Evolutionary conservation across 2,113 vertebrate genomes (phyloP), one percentile per base, ranked within the genome.

Genomic region (Propithecus coquereli): DNA sequence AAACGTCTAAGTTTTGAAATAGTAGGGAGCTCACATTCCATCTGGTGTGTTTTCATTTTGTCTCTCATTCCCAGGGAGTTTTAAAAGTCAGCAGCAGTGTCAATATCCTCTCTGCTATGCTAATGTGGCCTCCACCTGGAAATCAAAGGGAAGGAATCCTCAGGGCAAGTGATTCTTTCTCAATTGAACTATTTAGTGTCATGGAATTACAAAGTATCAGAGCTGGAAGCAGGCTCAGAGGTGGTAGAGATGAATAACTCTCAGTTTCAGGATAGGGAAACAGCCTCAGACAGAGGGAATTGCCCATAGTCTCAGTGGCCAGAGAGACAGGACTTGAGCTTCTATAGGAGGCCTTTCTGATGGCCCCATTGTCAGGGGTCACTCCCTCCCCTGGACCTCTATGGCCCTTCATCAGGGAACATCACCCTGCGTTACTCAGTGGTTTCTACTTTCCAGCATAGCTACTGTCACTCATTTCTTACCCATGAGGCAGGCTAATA

Each of bases 1-100:
- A 92, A 98, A 97, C 95, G 88, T 61, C 61, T 96, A 30, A 86
- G 87, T 97, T 97, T 86, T 79, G 94, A 98, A 98, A 98, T 97
- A 57, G 93, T 94, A 87, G 76, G 92, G 82, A 81, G 27, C 70
- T 94, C 94, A 0, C 25, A 96, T 92, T 47, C 93, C 92, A 96
- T 97, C 91, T 97, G 89, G 61, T 95, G 87, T 94, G 84, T 96
- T 97, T 98, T 87, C 96, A 92, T 97, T 97, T 97, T 83, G 96
- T 94, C 76, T 84, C 45, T 92, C 45, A 95, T 1, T 87, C 96
- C 76, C 27, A 66, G 94, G 94, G 95, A 96, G 96, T 83, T 50
- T 52, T 47, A 97, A 92, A 90, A 91, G 91, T 97, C 94, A 94
- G 70, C 70, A 80, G 70, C 66, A 54, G 81, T 82, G 83, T 96